Conservation (phyloP, 2,113 vertebrate species). For the Osmerus eperlanus region DNA sequence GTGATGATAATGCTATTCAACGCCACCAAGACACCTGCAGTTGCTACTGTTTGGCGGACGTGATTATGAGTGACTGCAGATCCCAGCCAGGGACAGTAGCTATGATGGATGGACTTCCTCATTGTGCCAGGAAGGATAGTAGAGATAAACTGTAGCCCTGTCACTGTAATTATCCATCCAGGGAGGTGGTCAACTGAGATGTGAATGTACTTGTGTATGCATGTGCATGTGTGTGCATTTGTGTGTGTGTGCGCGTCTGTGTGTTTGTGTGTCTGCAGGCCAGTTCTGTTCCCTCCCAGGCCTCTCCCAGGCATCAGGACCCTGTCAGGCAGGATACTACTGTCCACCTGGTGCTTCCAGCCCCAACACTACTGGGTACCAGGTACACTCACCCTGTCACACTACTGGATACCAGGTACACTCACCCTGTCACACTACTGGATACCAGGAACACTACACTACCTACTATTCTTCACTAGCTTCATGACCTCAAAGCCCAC, state of each 20-base stretch:
- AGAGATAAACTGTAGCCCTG: no score
- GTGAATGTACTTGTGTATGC: neutral
- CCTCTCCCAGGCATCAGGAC: conserved; percentile 75
- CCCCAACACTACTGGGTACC: conserved; percentile 39
- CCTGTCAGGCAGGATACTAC: conserved; percentile 79
- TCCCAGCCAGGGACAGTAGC: no score
- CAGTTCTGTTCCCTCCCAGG: conserved; percentile 82
- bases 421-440: no score
- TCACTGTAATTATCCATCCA: neutral
- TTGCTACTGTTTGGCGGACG: no score
- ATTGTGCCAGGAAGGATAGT: no score
- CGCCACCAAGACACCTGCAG: no score
- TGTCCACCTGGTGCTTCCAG: conserved; percentile 78
- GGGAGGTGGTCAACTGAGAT: neutral
- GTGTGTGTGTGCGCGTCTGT: neutral
- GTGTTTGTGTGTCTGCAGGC: conserved; percentile 63
- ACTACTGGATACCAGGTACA: neutral
- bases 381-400: neutral
- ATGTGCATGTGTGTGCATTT: neutral
- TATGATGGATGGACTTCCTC: no score
- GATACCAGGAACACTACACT: no score
- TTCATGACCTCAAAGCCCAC: neutral
- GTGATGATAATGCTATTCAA: no score
- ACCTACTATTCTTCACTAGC: no score
- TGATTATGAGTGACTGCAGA: no score